A percentile compares a stretch with the other conserved stretches of the same genome.
phyloP scores from a whole-genome alignment of 2,113 vertebrate species.

The Dasyurus viverrinus region DNA sequence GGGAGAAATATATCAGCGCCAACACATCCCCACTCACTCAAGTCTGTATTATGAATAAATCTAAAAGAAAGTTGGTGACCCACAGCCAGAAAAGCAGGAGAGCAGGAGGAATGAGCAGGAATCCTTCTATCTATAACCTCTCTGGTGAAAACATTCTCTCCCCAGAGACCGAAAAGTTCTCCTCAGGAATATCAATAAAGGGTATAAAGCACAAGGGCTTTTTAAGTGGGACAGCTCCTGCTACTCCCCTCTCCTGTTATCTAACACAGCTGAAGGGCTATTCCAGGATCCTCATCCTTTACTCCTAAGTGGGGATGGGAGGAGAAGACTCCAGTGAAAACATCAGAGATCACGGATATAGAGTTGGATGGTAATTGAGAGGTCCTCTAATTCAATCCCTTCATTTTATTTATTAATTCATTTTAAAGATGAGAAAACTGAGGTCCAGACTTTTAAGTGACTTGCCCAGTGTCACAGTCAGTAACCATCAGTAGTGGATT shows the following conservation, averaged over 20 bases:
- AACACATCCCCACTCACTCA: neutral
- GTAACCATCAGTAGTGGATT: neutral
- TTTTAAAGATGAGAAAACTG: neutral
- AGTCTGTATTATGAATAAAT: neutral
- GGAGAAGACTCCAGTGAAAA: neutral
- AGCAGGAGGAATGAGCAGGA: neutral
- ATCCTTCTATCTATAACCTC: neutral
- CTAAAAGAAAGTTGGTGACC: neutral
- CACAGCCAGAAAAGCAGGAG: neutral
- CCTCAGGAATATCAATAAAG: neutral
- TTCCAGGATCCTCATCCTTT: neutral
- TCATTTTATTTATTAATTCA: too few relatives aligned
- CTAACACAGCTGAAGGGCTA: neutral
- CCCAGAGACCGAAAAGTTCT: neutral
- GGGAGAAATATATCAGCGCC: slow-evolving; percentile 36
- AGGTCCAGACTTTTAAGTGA: neutral
- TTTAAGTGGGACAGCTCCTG: neutral
- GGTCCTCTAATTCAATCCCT: neutral
- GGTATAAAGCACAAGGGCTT: neutral
- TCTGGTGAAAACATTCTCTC: neutral
- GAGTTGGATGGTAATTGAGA: neutral
- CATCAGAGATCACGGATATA: neutral
- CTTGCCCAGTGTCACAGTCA: neutral
- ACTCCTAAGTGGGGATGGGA: neutral
- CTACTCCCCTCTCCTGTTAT: neutral